Evolutionary conservation across 2,113 vertebrate genomes (phyloP).

Genomic region (Psammodynastes pulverulentus): DNA sequence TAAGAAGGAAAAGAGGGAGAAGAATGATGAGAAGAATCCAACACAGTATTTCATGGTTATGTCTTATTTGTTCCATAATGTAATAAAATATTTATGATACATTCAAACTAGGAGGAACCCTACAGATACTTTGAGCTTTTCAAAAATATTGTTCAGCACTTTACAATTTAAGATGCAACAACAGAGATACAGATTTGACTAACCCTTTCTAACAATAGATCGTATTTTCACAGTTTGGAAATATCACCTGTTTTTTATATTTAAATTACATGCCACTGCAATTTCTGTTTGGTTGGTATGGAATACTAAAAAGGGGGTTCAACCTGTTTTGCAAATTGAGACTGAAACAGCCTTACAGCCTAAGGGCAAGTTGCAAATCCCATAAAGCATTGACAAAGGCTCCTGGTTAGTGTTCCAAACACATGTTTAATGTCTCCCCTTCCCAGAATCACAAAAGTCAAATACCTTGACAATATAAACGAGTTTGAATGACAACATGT

Average conservation of each 20-base stretch:
- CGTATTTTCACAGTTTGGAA: not conserved
- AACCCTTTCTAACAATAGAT: not conserved
- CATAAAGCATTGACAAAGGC: conserved; percentile 77
- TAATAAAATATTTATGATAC: not conserved
- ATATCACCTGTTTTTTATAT: conserved; percentile 18
- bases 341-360: conserved; percentile 71
- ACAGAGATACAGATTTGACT: not conserved
- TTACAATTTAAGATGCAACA: not conserved
- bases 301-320: conserved; percentile 61
- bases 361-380: conserved; percentile 73
- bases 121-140: not conserved
- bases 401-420: conserved; percentile 81
- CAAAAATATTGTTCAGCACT: not conserved
- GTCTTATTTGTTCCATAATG: not conserved
- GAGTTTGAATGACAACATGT: conserved; percentile 77
- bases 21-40: not conserved
- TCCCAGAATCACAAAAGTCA: conserved; percentile 76
- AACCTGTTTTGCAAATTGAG: conserved; percentile 69
- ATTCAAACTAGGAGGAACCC: not conserved
- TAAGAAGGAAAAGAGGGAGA: not conserved
- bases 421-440: conserved; percentile 75
- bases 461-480: conserved; percentile 70
- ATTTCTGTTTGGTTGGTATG: conserved; percentile 39
- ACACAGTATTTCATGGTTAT: not conserved
- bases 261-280: conserved; percentile 51